Base-by-base conservation (phyloP, 2,888 invertebrate genomes). In the Drosophila conformis region DNA sequence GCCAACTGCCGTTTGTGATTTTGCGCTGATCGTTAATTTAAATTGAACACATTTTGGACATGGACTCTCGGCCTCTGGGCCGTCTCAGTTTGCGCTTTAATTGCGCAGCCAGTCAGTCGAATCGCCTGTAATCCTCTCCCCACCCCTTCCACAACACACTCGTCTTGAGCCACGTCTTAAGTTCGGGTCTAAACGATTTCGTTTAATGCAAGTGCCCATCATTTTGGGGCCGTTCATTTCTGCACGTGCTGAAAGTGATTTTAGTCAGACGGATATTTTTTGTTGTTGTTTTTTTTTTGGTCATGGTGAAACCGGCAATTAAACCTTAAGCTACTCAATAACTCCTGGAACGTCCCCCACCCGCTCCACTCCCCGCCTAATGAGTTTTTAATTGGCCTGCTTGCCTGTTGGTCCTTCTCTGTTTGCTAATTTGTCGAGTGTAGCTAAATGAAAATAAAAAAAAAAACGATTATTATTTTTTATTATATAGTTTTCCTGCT, bases 161-260 rank as follows among this genome's bases (percentile, higher is more conserved):
- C 42, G 52, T 38, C 29, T 72, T 70, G 64, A 73, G 80, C 64
- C 58, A 46, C 11, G 69, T 57, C 68, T 68, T 42, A 68, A 68
- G 56, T 40, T 51, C n/a, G 31, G 53, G 66, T 60, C 89, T 85
- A 85, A 85, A 85, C 85, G 85, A 88, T 87, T 85, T 87, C 85
- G 84, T 83, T 85, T 89, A 85, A 86, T 85, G 87, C 85, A 89
- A 85, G 82, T 85, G 85, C 89, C 85, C 89, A 85, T 89, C 89
- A 89, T 83, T 85, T 86, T 61, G 83, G 82, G 71, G 76, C 68
- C 66, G 42, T 57, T 46, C 46, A 25, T 46, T 46, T 46, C 46
- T 87, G 78, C 84, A 85, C 89, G 89, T 85, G 85, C 85, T 85
- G 70, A 76, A 82, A 81, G 72, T 86, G 89, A 83, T 85, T 88